Percentiles rank a stretch among this genome's conserved stretches.
Conservation (phyloP, 2,888 invertebrate genomes). For the Xestia ashworthii region DNA sequence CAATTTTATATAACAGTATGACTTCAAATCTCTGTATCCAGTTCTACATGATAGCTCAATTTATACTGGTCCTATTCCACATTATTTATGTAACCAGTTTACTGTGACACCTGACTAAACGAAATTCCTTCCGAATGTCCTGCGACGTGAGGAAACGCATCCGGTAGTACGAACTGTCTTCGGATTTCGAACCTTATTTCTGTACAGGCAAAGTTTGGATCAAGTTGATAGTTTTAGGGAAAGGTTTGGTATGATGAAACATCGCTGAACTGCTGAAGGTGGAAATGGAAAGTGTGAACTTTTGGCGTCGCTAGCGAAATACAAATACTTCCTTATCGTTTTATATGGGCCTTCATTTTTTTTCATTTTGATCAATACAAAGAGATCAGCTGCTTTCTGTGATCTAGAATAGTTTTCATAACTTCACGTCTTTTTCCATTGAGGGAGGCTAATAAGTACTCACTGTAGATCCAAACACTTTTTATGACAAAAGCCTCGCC, state of each 20-base stretch:
- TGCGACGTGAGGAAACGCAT: constrained; percentile 34
- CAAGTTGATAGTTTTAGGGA: not conserved
- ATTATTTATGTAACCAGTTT: constrained; percentile 47
- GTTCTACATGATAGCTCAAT: constrained; percentile 24
- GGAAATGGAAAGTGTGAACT: constrained; percentile 12
- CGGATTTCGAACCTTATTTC: constrained; percentile 29
- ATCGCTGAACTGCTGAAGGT: not conserved
- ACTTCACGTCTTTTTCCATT: no score
- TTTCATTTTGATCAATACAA: not conserved
- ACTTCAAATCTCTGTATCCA: constrained; percentile 18
- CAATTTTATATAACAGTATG: constrained; percentile 3
- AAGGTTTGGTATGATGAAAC: constrained; percentile 17
- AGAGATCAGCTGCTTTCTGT: not conserved
- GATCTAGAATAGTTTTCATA: no score
- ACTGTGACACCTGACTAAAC: constrained; percentile 45
- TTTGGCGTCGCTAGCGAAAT: constrained; percentile 7
- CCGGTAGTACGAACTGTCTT: not conserved
- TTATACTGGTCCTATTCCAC: constrained; percentile 34
- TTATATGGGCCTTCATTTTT: not conserved
- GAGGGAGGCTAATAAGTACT: no score
- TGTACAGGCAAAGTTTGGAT: not conserved
- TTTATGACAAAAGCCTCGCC: no score
- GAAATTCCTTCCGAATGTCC: constrained; percentile 45
- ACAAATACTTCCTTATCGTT: not conserved
- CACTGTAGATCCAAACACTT: no score